Conservation (phyloP, 2,888 invertebrate genomes). For the Acanthopleura granulata region DNA sequence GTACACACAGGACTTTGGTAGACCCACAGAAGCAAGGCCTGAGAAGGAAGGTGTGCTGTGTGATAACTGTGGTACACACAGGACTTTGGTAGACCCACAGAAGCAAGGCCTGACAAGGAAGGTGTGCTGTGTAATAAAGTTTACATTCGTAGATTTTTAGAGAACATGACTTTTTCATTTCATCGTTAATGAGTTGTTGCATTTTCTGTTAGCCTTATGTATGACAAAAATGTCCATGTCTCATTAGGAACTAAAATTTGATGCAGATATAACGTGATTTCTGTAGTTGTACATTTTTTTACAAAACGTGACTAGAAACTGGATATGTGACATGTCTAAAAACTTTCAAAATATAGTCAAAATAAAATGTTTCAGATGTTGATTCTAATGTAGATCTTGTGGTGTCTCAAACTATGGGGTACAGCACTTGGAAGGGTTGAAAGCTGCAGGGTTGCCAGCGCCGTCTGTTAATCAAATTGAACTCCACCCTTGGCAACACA, state of each 20-base stretch:
- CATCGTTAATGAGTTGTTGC: too few relatives aligned
- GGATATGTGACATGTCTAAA: too few relatives aligned
- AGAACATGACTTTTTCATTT: too few relatives aligned
- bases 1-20: constrained; percentile 43
- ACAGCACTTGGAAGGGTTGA: constrained; percentile 49
- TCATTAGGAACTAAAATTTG: too few relatives aligned
- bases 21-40: constrained; percentile 43
- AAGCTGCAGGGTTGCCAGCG: constrained; percentile 43
- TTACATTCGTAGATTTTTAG: too few relatives aligned
- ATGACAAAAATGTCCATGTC: too few relatives aligned
- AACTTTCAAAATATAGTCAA: neutral
- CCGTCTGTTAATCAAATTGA: constrained; percentile 60
- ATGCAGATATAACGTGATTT: too few relatives aligned
- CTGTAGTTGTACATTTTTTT: too few relatives aligned
- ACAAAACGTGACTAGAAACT: too few relatives aligned
- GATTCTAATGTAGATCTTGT: constrained; percentile 39
- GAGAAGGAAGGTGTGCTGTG: constrained; percentile 30
- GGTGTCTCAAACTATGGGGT: constrained; percentile 59
- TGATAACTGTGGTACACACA: constrained; percentile 39
- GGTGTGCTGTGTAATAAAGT: too few relatives aligned
- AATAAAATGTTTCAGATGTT: neutral
- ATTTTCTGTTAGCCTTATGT: too few relatives aligned
- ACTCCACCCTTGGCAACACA: constrained; percentile 48
- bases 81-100: constrained; percentile 41
- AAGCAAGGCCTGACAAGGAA: constrained; percentile 43